These are phyloP conservation scores for Acrocephalus scirpaceus DNA, from an alignment of 2,797 vertebrate genomes.

Conservation along the genomic window DNA sequence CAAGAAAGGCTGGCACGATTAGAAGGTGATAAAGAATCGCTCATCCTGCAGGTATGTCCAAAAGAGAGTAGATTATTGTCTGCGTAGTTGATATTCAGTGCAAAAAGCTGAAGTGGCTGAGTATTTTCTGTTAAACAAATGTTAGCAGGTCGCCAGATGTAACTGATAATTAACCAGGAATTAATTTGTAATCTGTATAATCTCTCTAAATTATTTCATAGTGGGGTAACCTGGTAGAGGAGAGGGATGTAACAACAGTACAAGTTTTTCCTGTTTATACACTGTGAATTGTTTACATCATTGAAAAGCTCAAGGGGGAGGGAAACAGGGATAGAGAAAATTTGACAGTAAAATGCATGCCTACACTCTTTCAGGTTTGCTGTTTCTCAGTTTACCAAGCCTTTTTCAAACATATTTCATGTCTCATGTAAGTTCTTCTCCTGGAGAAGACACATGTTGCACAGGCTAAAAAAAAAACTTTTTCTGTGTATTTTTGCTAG, in stretches of 20 bases:
- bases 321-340: neutral
- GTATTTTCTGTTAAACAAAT: neutral
- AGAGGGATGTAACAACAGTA: neutral
- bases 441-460: neutral
- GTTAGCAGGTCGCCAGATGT: neutral
- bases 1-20: constrained; percentile 91
- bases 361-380: neutral
- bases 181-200: neutral
- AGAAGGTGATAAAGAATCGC: constrained; percentile 96
- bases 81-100: neutral
- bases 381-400: neutral
- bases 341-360: neutral
- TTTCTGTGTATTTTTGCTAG: neutral
- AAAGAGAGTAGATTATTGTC: neutral
- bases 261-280: neutral
- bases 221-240: neutral
- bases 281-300: neutral
- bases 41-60: constrained; percentile 90
- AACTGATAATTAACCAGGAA: neutral
- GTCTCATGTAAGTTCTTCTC: neutral
- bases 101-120: neutral
- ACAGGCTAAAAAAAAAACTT: neutral
- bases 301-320: neutral
- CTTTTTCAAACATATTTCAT: neutral
- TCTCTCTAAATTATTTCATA: neutral